A percentile compares a stretch with the other conserved stretches of the same genome.
These are phyloP conservation scores for Potamilus streckersoni DNA, from an alignment of 1,140 invertebrate species.

Conservation along the genomic window DNA sequence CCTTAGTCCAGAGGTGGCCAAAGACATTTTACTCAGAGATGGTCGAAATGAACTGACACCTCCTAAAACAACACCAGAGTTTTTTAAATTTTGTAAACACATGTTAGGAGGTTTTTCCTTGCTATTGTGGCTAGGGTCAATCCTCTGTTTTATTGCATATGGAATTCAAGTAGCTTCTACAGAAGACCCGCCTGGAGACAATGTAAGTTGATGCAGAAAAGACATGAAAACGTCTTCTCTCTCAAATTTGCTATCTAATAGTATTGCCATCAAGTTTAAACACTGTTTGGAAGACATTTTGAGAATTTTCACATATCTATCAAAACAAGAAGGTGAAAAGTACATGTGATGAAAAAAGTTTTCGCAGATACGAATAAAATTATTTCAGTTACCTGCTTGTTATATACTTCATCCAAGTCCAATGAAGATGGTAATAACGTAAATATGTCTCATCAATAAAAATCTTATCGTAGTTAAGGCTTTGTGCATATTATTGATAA, in stretches of 20 bases:
- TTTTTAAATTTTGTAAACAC: constrained; percentile 98
- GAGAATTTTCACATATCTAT: neutral
- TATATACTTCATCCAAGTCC: no score
- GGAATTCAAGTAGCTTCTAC: constrained; percentile 81
- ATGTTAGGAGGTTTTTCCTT: constrained; percentile 96
- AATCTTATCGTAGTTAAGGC: no score
- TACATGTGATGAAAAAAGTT: neutral
- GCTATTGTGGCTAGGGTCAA: constrained; percentile 94
- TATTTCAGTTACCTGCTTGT: no score
- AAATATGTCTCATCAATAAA: no score
- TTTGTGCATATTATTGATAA: no score
- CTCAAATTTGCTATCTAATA: no score
- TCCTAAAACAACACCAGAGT: constrained; percentile 95
- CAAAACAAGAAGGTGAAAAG: neutral
- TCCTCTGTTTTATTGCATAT: constrained; percentile 96
- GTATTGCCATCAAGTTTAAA: neutral
- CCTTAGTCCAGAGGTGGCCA: constrained; percentile 92
- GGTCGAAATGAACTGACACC: constrained; percentile 93
- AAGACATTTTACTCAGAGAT: constrained; percentile 91
- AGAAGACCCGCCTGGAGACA: constrained; percentile 51
- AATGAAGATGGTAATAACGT: fast-evolving
- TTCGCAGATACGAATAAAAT: no score
- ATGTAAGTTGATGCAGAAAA: constrained; percentile 39
- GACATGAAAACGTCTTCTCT: no score
- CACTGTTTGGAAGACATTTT: neutral